Conservation (phyloP, 1,140 invertebrate genomes). For the Anadara kagoshimensis region DNA sequence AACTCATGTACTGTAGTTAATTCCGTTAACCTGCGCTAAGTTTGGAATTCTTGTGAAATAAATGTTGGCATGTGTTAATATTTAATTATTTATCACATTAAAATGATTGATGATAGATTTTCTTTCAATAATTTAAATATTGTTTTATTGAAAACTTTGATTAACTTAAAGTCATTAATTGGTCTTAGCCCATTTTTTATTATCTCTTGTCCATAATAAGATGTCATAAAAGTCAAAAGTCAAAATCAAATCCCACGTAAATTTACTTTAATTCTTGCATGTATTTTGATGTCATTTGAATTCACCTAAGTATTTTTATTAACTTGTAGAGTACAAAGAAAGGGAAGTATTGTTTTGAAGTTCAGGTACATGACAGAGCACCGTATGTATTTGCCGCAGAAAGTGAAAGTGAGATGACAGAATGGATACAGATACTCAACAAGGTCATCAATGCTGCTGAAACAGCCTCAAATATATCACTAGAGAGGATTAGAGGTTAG, state of each 20-base stretch:
- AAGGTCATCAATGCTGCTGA: slow-evolving; percentile 86
- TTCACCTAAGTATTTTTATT: not conserved
- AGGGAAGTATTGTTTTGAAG: slow-evolving; percentile 90
- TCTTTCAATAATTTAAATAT: too few relatives aligned
- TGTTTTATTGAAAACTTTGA: too few relatives aligned
- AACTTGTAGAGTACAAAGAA: slow-evolving; percentile 84
- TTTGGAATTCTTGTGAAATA: too few relatives aligned
- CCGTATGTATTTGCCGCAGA: slow-evolving; percentile 91
- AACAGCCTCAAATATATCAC: slow-evolving; percentile 67
- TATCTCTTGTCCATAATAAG: not conserved
- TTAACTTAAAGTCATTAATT: too few relatives aligned
- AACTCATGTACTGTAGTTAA: too few relatives aligned
- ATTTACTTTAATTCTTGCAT: not conserved
- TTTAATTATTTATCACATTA: too few relatives aligned
- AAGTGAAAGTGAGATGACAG: slow-evolving; percentile 87
- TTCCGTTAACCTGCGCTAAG: too few relatives aligned
- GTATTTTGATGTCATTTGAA: not conserved
- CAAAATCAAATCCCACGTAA: not conserved
- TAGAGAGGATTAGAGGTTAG: slow-evolving; percentile 60
- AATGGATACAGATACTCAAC: slow-evolving; percentile 85
- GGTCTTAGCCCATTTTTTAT: not conserved
- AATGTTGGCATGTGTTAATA: too few relatives aligned
- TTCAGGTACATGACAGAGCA: slow-evolving; percentile 87
- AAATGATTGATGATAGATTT: too few relatives aligned
- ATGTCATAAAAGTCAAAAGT: not conserved